Conservation (phyloP, 2,113 vertebrate species). For the Alligator sinensis region DNA sequence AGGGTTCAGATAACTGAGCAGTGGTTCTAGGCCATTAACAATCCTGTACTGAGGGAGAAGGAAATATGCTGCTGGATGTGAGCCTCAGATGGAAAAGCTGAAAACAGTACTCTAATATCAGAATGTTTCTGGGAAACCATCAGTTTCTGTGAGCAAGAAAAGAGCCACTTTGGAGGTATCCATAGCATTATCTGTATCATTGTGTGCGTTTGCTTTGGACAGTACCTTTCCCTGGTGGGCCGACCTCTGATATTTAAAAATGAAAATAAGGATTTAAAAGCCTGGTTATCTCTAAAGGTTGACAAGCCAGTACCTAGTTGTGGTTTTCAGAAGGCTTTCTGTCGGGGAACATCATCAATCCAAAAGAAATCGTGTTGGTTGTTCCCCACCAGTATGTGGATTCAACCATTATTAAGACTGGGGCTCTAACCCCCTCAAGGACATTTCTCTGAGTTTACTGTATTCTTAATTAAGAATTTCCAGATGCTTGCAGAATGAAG, state of each 20-base stretch:
- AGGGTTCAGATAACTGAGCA: not conserved
- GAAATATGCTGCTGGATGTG: no score
- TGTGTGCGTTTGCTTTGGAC: not conserved
- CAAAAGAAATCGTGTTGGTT: not conserved
- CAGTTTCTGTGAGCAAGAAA: not conserved
- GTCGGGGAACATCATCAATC: not conserved
- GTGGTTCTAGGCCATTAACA: not conserved
- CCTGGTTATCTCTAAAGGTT: not conserved
- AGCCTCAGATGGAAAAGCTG: no score
- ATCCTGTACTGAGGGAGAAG: no score
- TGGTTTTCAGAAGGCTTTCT: not conserved
- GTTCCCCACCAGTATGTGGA: not conserved
- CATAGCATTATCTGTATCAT: not conserved
- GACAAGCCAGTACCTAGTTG: no score
- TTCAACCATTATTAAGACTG: not conserved
- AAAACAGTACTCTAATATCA: not conserved
- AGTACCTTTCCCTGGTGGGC: not conserved
- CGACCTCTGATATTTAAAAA: not conserved
- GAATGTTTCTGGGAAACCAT: not conserved
- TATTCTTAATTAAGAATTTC: conserved; percentile 11
- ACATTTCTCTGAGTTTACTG: not conserved
- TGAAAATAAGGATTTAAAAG: not conserved
- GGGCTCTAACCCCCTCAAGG: not conserved
- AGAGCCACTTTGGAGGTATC: not conserved
- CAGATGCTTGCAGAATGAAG: not conserved